Evolutionary conservation across 2,797 vertebrate genomes (phyloP).

Genomic region (Chiroxiphia lanceolata): DNA sequence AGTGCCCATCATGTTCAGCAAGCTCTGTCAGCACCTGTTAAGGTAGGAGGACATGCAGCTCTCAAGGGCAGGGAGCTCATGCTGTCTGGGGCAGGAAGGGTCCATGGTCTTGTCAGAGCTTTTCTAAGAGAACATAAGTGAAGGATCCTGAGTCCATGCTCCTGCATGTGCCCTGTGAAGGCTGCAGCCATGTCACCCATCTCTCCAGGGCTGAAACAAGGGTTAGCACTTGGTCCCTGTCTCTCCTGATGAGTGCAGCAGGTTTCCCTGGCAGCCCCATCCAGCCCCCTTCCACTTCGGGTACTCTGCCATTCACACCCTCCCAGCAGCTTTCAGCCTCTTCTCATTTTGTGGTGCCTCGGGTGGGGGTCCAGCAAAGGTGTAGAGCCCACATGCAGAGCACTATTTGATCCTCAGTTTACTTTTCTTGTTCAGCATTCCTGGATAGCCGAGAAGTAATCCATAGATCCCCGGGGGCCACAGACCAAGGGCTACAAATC

Average conservation of each 20-base stretch:
- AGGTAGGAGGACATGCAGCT: neutral
- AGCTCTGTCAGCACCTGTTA: neutral
- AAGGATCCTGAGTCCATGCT: neutral
- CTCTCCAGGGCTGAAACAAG: neutral
- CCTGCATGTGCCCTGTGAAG: neutral
- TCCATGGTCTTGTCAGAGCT: neutral
- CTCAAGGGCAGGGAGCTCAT: neutral
- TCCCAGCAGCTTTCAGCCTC: neutral
- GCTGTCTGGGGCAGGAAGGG: neutral
- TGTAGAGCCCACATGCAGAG: neutral
- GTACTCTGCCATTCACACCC: neutral
- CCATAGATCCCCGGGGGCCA: neutral
- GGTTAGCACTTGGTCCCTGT: neutral
- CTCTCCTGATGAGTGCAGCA: neutral
- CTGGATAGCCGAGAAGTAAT: constrained; percentile 2
- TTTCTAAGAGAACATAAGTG: neutral
- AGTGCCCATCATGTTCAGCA: neutral
- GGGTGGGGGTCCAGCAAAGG: neutral
- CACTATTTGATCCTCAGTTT: constrained; percentile 29
- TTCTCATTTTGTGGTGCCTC: neutral
- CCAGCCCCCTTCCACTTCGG: fast-evolving
- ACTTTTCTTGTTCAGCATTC: constrained; percentile 14
- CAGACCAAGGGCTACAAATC: neutral
- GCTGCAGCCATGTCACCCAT: neutral
- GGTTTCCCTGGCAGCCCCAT: neutral